Evolutionary conservation across 2,888 invertebrate genomes (phyloP).

Genomic region (Tinea trinotella): DNA sequence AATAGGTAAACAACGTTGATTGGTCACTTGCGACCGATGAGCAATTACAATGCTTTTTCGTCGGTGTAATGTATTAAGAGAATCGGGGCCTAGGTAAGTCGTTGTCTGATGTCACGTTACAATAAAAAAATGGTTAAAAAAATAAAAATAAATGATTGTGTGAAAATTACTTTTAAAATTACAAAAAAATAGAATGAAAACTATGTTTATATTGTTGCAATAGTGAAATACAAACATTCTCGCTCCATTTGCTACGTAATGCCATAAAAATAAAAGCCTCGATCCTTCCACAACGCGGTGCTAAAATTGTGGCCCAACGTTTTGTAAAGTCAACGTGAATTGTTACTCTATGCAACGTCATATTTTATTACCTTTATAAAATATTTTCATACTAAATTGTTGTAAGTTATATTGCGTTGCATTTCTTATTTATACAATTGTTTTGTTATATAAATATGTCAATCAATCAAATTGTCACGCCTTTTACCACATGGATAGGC

Average conservation of each 20-base stretch:
- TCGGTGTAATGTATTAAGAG: no score
- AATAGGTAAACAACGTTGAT: no score
- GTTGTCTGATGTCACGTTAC: no score
- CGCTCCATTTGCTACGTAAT: constrained; percentile 17
- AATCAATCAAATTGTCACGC: no score
- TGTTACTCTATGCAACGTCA: constrained; percentile 3
- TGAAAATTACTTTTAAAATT: no score
- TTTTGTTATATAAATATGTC: not conserved
- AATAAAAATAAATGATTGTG: no score
- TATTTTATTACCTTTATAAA: constrained; percentile 12
- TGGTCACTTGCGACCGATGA: no score
- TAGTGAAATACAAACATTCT: constrained; percentile 4
- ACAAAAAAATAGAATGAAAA: no score
- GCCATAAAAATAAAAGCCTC: constrained; percentile 18
- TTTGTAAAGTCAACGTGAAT: constrained; percentile 10
- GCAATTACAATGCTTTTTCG: no score
- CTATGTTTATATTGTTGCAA: not conserved
- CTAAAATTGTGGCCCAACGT: not conserved
- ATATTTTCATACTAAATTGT: constrained; percentile 5
- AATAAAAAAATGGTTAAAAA: no score
- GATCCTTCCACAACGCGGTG: not conserved
- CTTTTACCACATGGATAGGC: no score
- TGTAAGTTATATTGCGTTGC: not conserved
- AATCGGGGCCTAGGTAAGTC: no score
- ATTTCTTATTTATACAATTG: not conserved